Conservation (phyloP, 1,140 invertebrate genomes). For the Trissolcus basalis region DNA sequence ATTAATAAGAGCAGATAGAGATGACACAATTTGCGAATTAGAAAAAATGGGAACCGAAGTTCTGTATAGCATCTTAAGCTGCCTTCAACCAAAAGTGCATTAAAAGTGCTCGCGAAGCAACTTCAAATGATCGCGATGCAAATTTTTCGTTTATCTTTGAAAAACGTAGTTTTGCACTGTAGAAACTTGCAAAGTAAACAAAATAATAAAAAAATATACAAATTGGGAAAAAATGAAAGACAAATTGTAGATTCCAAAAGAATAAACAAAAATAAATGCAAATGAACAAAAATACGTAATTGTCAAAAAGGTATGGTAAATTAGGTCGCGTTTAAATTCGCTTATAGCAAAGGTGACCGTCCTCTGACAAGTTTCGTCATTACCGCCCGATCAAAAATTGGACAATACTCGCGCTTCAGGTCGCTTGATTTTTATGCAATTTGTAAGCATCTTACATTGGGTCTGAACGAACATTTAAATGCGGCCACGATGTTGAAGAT, state of each 20-base stretch:
- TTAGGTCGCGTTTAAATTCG: conserved; percentile 49
- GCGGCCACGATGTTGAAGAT: conserved; percentile 46
- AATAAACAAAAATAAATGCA: background rate
- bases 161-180: conserved; percentile 66
- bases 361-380: conserved; percentile 50
- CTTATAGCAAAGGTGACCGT: conserved; percentile 38
- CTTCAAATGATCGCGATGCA: conserved; percentile 55
- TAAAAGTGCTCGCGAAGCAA: conserved; percentile 66
- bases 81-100: conserved; percentile 77
- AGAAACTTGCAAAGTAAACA: conserved; percentile 12
- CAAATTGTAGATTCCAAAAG: conserved; percentile 29
- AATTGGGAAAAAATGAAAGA: conserved; percentile 16
- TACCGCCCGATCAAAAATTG: conserved; percentile 57
- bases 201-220: no score
- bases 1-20: no score
- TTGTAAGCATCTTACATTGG: conserved; percentile 24
- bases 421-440: conserved; percentile 39
- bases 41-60: conserved; percentile 50
- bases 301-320: conserved; percentile 8
- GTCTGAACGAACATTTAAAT: conserved; percentile 46
- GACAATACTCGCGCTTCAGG: conserved; percentile 58
- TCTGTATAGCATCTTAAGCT: conserved; percentile 75
- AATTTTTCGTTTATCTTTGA: conserved; percentile 66
- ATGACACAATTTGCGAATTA: conserved; percentile 1
- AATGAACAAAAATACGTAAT: conserved; percentile 17